Evolutionary conservation across 2,113 vertebrate genomes (phyloP), one percentile per base, ranked within the genome.

Genomic region (Pygoscelis antarcticus): DNA sequence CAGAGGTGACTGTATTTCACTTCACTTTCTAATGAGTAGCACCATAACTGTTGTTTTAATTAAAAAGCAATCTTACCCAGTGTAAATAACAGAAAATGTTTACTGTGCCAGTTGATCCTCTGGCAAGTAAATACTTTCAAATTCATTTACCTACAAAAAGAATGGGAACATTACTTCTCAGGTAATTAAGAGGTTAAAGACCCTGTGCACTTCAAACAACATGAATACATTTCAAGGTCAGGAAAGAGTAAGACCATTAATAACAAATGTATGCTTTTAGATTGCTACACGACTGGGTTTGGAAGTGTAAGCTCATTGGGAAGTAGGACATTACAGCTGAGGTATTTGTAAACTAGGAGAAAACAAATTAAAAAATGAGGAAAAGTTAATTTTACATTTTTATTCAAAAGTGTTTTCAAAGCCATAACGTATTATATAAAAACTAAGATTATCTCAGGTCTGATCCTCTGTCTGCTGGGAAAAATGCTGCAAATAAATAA

Each of bases 51-150:
- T 85, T 0, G 6, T 78, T 97, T 96, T 93, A 95, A 96, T 97
- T 95, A 76, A 95, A 96, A 98, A 87, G 13, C 10, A 65, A 44
- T 90, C 72, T 96, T 92, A 78, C 11, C 20, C 65, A 83, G 61
- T 81, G 27, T 87, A 85, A 95, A 71, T 90, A 92, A 84, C 17
- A 78, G 62, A 93, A 91, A 66, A 92, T 87, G 1, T 95, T 96
- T 93, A 86, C 36, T 40, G 8, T 88, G 25, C 13, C 21, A 42
- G 13, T 25, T 84, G 85, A 91, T 90, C 86, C 25, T 88, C 51
- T 93, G 60, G 70, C 57, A 96, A 54, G 57, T 84, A 93, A 84
- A 69, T 65, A 93, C 96, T 96, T 97, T 95, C n/a, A 93, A 87
- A 89, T 90, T 86, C 11, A 42, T 92, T 93, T 65, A 78, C 87